These are phyloP conservation scores for Huso huso DNA, from an alignment of 2,797 vertebrate genomes.

Conservation along the genomic window DNA sequence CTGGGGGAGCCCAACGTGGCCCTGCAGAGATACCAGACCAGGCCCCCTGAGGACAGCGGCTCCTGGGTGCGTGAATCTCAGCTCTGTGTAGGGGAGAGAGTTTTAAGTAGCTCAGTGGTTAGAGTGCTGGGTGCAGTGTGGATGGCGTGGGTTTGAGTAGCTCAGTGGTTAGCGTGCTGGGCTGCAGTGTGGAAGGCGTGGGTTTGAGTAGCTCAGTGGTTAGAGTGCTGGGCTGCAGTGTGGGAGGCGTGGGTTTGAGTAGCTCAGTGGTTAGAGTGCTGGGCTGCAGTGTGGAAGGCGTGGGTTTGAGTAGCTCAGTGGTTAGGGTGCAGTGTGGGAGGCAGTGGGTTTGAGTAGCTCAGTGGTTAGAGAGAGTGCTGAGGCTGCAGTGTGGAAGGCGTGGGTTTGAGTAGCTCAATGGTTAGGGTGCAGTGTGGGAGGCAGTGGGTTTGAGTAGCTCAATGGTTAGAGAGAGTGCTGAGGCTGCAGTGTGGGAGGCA, in stretches of 20 bases:
- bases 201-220: conserved; percentile 4
- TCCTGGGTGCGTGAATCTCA: conserved; percentile 52
- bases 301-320: conserved; percentile 4
- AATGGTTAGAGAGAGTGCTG: not conserved
- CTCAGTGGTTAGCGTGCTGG: too few species aligned
- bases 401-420: too few species aligned
- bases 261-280: too few species aligned
- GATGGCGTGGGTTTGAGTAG: not conserved
- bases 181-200: not conserved
- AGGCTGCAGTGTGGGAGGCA: conserved; percentile 10
- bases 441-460: conserved; percentile 6
- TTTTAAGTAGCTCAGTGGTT: too few species aligned
- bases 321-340: not conserved
- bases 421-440: not conserved
- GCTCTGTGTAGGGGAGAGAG: too few species aligned
- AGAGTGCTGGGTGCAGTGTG: too few species aligned
- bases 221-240: too few species aligned
- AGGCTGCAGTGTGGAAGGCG: conserved; percentile 25
- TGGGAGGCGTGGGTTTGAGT: not conserved
- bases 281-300: too few species aligned
- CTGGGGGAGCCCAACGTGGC: conserved; percentile 51
- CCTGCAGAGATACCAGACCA: conserved; percentile 66
- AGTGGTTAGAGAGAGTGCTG: too few species aligned
- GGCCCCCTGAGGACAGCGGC: conserved; percentile 53
- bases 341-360: conserved; percentile 15